Evolutionary conservation across 2,888 invertebrate genomes (phyloP).

Genomic region (Mythimna albipuncta): DNA sequence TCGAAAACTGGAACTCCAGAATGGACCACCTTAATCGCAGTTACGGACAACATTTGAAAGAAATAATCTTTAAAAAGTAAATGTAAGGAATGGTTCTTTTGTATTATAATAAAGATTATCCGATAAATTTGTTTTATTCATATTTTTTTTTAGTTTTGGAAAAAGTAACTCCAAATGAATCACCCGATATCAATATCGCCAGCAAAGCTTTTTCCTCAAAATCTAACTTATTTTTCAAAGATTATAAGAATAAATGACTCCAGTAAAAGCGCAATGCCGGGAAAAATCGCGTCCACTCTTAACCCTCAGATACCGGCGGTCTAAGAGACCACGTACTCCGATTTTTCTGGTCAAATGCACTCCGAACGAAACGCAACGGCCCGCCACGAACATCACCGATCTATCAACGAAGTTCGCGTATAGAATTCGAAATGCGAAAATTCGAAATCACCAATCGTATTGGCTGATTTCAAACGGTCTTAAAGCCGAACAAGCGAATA

Average conservation of each 20-base stretch:
- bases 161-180: too few species aligned
- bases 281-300: slow-evolving; percentile 56
- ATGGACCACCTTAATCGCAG: too few species aligned
- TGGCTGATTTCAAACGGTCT: slow-evolving; percentile 79
- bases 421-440: slow-evolving; percentile 83
- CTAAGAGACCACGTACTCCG: slow-evolving; percentile 78
- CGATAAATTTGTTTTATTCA: too few species aligned
- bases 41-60: too few species aligned
- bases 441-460: slow-evolving; percentile 84
- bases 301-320: slow-evolving; percentile 67
- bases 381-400: slow-evolving; percentile 82
- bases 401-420: slow-evolving; percentile 85
- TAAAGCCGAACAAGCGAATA: slow-evolving; percentile 77
- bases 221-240: slow-evolving; percentile 19
- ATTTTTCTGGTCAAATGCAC: slow-evolving; percentile 89
- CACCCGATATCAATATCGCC: not conserved
- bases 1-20: too few species aligned
- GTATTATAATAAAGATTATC: too few species aligned
- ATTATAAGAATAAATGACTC: slow-evolving; percentile 44
- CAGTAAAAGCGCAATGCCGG: slow-evolving; percentile 35
- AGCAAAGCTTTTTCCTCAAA: not conserved
- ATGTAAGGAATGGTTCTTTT: too few species aligned
- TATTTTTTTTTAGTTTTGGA: too few species aligned
- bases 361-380: slow-evolving; percentile 74
- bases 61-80: too few species aligned